A percentile compares a stretch with the other conserved stretches of the same genome.
These are phyloP conservation scores for Pediacus dermestoides DNA, from an alignment of 2,888 invertebrate species.

Conservation along the genomic window DNA sequence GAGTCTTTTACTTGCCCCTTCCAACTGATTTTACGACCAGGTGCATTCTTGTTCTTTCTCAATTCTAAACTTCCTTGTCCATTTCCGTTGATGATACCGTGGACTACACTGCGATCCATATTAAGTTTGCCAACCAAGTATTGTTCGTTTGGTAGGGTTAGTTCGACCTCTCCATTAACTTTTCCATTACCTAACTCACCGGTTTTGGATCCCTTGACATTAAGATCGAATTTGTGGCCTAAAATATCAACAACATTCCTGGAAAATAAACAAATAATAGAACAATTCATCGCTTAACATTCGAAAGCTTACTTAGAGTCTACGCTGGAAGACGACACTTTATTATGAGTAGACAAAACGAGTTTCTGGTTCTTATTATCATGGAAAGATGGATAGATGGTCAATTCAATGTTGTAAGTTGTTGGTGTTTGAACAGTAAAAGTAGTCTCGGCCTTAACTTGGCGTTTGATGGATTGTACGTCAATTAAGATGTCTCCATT, in stretches of 20 bases:
- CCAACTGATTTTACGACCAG: conserved; percentile 47
- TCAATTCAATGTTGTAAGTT: conserved; percentile 59
- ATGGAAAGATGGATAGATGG: conserved; percentile 64
- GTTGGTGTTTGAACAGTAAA: conserved; percentile 60
- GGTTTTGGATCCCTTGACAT: conserved; percentile 50
- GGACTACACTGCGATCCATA: conserved; percentile 36
- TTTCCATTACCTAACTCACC: conserved; percentile 51
- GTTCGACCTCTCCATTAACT: conserved; percentile 49
- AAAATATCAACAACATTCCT: conserved; percentile 54
- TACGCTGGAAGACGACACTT: conserved; percentile 52
- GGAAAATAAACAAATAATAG: conserved; percentile 16
- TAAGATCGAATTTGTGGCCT: conserved; percentile 50
- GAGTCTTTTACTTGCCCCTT: conserved; percentile 46
- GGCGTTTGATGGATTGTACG: conserved; percentile 58
- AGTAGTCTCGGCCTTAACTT: conserved; percentile 60
- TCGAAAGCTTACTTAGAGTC: conserved; percentile 56
- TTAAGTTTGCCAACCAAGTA: conserved; percentile 49
- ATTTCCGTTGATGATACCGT: conserved; percentile 38
- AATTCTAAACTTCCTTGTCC: conserved; percentile 41
- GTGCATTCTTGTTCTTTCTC: conserved; percentile 47
- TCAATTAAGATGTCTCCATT: conserved; percentile 59
- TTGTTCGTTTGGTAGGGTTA: conserved; percentile 53
- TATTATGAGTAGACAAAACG: conserved; percentile 61
- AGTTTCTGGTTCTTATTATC: conserved; percentile 68
- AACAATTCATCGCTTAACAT: conserved; percentile 5